Percentiles rank a stretch among this genome's conserved stretches.
phyloP scores from a whole-genome alignment of 2,797 vertebrate genomes.

The Hemitrygon akajei region DNA sequence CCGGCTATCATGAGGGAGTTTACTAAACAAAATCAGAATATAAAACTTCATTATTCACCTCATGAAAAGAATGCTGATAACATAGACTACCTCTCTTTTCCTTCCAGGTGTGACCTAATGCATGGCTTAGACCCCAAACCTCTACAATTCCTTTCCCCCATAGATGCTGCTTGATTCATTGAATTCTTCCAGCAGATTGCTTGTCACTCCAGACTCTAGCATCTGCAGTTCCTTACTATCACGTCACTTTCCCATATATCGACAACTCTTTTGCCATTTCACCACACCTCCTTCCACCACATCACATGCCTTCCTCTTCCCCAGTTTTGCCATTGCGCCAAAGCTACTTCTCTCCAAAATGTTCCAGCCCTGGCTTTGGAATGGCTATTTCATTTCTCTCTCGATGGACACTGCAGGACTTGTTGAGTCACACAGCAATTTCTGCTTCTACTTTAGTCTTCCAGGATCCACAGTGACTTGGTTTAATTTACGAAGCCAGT shows the following conservation, averaged over 20 bases:
- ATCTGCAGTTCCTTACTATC: neutral
- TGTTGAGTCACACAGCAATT: neutral
- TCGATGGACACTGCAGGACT: neutral
- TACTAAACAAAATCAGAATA: neutral
- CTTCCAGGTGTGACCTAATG: neutral
- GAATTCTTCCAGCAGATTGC: no score
- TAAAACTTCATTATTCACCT: neutral
- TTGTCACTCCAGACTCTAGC: no score
- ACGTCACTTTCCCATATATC: neutral
- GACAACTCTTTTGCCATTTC: neutral
- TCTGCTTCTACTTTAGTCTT: neutral
- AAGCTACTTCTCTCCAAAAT: neutral
- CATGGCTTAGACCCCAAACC: no score
- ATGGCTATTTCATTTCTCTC: neutral
- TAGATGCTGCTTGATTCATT: no score
- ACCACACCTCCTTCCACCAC: neutral
- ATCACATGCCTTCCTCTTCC: neutral
- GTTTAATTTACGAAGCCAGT: neutral
- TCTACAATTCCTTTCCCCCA: no score
- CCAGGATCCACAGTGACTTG: neutral
- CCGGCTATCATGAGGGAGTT: neutral
- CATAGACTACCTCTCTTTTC: neutral
- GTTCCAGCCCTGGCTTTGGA: neutral
- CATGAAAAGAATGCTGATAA: neutral
- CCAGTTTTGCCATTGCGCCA: neutral